These are phyloP conservation scores for Hydrochoerus hydrochaeris DNA, from an alignment of 2,113 vertebrate species.

Conservation along the genomic window DNA sequence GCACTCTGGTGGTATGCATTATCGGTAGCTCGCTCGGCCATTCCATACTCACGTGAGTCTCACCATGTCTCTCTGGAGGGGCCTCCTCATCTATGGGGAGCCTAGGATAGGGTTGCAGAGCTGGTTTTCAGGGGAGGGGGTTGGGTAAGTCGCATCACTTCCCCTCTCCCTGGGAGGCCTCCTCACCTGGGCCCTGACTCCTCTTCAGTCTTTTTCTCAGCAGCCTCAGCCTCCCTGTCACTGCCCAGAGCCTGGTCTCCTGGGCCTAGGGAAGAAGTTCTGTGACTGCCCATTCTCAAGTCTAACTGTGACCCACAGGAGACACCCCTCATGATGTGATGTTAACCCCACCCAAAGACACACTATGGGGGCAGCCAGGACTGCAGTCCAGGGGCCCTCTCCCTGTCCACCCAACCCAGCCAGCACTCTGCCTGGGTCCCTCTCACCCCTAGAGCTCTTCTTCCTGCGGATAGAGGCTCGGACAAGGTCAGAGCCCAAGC, in stretches of 20 bases:
- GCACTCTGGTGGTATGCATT: too few species aligned
- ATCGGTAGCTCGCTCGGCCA: background rate
- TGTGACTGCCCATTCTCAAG: conserved; percentile 15
- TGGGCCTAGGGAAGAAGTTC: conserved; percentile 41
- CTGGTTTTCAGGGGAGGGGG: background rate
- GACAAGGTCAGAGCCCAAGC: conserved; percentile 90
- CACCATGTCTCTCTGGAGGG: background rate
- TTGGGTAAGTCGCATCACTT: background rate
- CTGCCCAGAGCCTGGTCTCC: conserved; percentile 62
- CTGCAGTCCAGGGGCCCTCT: background rate
- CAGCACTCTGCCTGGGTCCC: background rate
- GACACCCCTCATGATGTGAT: background rate
- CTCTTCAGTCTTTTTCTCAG: conserved; percentile 47
- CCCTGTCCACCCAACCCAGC: background rate
- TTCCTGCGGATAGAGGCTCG: conserved; percentile 92
- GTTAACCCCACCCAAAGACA: background rate
- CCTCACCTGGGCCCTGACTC: conserved; percentile 65
- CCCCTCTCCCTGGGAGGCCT: background rate
- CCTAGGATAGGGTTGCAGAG: conserved; percentile 54
- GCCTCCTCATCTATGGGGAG: background rate
- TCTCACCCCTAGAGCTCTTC: conserved; percentile 89
- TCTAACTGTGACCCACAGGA: background rate
- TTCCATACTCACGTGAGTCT: conserved; percentile 57
- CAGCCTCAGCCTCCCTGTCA: conserved; percentile 15
- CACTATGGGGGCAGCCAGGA: background rate